Conservation (phyloP, 2,797 vertebrate genomes). For the Potorous gilbertii region DNA sequence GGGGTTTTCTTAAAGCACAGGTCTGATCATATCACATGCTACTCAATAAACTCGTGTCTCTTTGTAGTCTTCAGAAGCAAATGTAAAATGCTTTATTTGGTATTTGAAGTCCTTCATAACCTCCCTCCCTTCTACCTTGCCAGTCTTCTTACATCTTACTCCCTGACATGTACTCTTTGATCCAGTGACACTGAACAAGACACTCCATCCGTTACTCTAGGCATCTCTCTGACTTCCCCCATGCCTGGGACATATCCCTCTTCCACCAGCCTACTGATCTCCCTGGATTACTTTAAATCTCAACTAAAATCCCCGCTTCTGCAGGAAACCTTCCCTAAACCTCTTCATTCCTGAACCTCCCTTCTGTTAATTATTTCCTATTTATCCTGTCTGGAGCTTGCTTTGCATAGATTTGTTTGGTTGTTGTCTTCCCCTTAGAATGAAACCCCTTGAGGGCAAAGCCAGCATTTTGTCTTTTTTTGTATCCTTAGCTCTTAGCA, state of each 20-base stretch:
- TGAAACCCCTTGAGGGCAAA: neutral
- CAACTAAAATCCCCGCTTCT: neutral
- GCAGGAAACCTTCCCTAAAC: neutral
- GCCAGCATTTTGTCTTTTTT: neutral
- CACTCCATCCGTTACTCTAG: neutral
- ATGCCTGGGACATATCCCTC: neutral
- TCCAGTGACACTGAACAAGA: neutral
- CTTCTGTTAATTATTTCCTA: neutral
- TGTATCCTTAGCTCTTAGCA: neutral
- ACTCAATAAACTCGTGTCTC: neutral
- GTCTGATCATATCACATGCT: neutral
- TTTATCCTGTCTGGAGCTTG: neutral
- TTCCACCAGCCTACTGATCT: neutral
- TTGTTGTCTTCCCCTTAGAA: neutral
- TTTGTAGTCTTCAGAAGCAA: neutral
- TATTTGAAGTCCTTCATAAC: neutral
- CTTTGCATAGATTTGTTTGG: neutral
- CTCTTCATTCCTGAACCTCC: neutral
- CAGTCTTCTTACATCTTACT: neutral
- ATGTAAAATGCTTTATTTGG: neutral
- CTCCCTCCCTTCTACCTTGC: neutral
- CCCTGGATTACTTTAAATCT: neutral
- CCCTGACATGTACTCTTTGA: neutral
- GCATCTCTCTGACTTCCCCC: no score
- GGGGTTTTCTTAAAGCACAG: neutral